Evolutionary conservation across 2,113 vertebrate genomes (phyloP), one percentile per base, ranked within the genome.

Genomic region (Callopanchax toddi): DNA sequence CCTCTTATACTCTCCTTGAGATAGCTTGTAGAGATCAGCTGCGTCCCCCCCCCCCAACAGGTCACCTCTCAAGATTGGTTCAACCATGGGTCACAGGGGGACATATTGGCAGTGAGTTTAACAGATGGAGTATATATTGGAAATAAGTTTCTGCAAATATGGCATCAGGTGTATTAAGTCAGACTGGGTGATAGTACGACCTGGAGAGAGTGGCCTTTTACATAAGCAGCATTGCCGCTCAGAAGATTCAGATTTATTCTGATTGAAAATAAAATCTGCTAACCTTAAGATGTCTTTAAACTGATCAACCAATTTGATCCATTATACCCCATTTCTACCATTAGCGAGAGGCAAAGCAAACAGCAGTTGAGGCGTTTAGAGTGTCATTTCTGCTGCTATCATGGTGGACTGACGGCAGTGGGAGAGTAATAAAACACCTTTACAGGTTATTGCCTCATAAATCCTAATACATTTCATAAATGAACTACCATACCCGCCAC

Each of bases 401-500:
- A 72, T 48, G 67, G 22, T 9, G 72, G 82, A 88, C 82, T 83
- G 85, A 86, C 18, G 71, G 63, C 15, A 7, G 78, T 62, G 51
- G 56, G 64, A 74, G 78, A 57, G 81, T 83, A 87, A 85, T 89
- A 86, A 85, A 89, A 78, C 74, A 80, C 68, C 80, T 82, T 85
- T 85, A 74, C 79, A 79, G 74, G 87, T 77, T 69, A 86, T 74
- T 85, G 86, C 78, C 79, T 86, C 86, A 87, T 92, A 89, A 91
- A 91, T 89, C 85, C 81, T 89, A 80, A 89, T 89, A 83, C 75
- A 74, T 81, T 86, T 87, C 84, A 85, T 84, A 88, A 90, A 89
- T 81, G 71, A 90, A 86, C 77, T 57, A 76, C 59, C 21, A 60
- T 62, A 54, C 56, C 71, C 52, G 32, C 60, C 21, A 36, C 60